These are phyloP conservation scores for Hylaea fasciaria DNA, from an alignment of 2,888 invertebrate species.

Conservation along the genomic window DNA sequence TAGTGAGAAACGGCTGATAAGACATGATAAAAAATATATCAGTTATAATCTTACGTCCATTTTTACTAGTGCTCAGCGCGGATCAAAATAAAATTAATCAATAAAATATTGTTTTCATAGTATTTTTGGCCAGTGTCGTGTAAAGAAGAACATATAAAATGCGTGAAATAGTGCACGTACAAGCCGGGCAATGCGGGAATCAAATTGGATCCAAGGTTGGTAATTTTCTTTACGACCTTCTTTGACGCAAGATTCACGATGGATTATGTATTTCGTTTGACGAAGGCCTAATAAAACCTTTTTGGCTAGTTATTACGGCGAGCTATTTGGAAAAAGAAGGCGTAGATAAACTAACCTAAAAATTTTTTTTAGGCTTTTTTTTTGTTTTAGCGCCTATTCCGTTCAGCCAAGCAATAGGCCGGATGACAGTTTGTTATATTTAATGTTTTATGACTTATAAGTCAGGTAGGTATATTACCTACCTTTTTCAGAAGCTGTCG, in stretches of 20 bases:
- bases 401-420: too few species aligned
- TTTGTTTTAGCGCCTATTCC: too few species aligned
- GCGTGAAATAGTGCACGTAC: slow-evolving; percentile 98
- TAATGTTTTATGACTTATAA: too few species aligned
- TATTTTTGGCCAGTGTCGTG: slow-evolving; percentile 12
- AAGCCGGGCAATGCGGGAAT: slow-evolving; percentile 97
- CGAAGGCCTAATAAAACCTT: background rate
- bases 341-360: too few species aligned
- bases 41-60: slow-evolving; percentile 12
- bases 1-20: slow-evolving; percentile 39
- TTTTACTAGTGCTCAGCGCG: slow-evolving; percentile 6
- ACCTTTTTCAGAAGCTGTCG: too few species aligned
- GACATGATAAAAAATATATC: slow-evolving; percentile 38
- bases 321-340: too few species aligned
- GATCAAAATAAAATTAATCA: slow-evolving; percentile 1
- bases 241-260: background rate
- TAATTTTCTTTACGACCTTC: background rate
- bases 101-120: background rate
- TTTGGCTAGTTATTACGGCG: background rate
- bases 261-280: background rate
- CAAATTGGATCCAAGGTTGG: slow-evolving; percentile 96
- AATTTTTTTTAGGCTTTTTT: too few species aligned
- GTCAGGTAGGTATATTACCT: too few species aligned
- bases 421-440: too few species aligned
- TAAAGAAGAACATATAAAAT: slow-evolving; percentile 74